Base-by-base conservation (phyloP, 2,797 vertebrate genomes). In the Anguilla anguilla region DNA sequence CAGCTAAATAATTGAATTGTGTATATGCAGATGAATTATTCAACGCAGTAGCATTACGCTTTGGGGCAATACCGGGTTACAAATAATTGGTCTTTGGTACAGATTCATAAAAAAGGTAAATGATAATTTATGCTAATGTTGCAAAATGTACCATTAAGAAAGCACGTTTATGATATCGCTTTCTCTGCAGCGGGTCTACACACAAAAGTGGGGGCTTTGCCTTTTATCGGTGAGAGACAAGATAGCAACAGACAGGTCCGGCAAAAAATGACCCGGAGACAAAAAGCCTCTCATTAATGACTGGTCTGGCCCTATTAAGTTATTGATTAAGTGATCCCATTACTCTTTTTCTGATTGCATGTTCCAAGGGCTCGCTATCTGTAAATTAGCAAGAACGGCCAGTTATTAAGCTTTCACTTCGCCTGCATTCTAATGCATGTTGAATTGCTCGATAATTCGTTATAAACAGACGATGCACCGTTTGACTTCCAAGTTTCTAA, bases 221-320 rank as follows among this genome's bases (percentile, higher is more conserved):
- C 6, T 1, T n/a, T 74, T 74, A 35, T 35, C 28, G n/a, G 31
- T 28, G 31, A 74, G 31, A 74, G n/a, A 35, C 31, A 19, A 79
- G 35, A 43, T 39, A 79, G 6, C 74, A 79, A 79, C 74, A 46
- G 15, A 46, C 4, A 79, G 6, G 39, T 43, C 74, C 74, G 46
- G 74, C 35, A 79, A 6, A 39, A 15, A 17, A 79, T 46, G 17
- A 79, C 19, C 35, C 17, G 46, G 17, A 46, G 74, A 79, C 19
- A 79, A 31, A 79, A 79, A 79, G 17, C 39, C 39, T 35, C 35
- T 79, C 46, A 79, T 79, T 17, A 79, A 79, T 46, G 74, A 46
- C 74, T 79, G 43, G 74, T 79, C 74, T 79, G 35, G 39, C 74
- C 39, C 74, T 79, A 79, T 79, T 79, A 79, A 19, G 74, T 19